These are phyloP conservation scores for Gulo gulo DNA, from an alignment of 2,113 vertebrate genomes.

Conservation along the genomic window DNA sequence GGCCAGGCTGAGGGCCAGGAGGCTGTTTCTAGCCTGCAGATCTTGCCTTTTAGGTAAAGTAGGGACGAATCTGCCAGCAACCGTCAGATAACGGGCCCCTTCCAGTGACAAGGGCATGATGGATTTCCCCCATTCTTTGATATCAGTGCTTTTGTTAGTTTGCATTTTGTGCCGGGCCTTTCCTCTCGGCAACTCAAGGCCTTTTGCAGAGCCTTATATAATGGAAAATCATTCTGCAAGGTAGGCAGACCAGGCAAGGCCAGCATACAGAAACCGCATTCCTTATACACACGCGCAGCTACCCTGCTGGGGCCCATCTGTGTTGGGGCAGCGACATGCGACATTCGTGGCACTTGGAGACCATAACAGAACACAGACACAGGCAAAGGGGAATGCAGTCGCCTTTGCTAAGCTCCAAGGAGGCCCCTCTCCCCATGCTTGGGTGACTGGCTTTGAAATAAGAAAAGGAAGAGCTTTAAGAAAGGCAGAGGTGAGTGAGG, in stretches of 20 bases:
- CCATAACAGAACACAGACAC: not conserved
- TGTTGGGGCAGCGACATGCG: not conserved
- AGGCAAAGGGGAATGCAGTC: not conserved
- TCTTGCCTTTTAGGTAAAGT: conserved; percentile 32
- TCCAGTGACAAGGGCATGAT: conserved; percentile 43
- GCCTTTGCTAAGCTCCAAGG: conserved; percentile 1
- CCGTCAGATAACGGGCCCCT: conserved; percentile 47
- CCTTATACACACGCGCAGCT: not conserved
- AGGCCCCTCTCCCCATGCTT: not conserved
- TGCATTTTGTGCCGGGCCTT: conserved; percentile 61
- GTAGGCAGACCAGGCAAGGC: conserved; percentile 40
- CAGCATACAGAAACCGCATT: conserved; percentile 31
- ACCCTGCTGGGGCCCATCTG: conserved; percentile 50
- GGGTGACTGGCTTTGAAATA: not conserved
- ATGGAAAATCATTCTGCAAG: conserved; percentile 71
- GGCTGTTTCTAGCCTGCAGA: conserved; percentile 47
- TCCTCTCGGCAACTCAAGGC: conserved; percentile 52
- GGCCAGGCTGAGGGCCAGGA: conserved; percentile 41
- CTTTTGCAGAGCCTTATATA: conserved; percentile 60
- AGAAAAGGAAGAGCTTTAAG: conserved; percentile 7
- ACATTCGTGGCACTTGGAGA: not conserved
- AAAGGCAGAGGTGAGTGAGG: not conserved
- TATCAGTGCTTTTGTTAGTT: conserved; percentile 56
- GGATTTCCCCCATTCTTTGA: conserved; percentile 51
- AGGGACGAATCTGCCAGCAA: not conserved